Conservation (phyloP, 2,797 vertebrate genomes). For the Danio kyathit region DNA sequence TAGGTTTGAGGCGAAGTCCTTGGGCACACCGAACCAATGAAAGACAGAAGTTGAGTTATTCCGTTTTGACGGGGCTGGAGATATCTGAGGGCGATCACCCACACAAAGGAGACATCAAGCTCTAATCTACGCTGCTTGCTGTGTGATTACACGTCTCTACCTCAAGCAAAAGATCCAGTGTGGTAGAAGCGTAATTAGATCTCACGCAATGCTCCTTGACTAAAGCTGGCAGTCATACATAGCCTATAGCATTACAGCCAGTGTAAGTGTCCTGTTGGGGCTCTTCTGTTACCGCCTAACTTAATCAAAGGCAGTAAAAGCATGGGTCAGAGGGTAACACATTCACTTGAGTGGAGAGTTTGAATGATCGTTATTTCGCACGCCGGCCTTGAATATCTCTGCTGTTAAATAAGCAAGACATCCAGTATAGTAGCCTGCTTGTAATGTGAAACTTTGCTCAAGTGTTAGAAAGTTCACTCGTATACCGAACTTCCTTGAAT, state of each 20-base stretch:
- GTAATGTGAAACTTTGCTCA: conserved; percentile 46
- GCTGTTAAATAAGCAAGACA: conserved; percentile 38
- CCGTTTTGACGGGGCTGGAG: conserved; percentile 48
- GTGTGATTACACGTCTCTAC: conserved; percentile 56
- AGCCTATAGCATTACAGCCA: conserved; percentile 39
- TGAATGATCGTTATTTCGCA: conserved; percentile 48
- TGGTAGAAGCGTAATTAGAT: conserved; percentile 55
- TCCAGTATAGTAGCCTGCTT: conserved; percentile 36
- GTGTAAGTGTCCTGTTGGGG: conserved; percentile 44
- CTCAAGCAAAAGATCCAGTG: conserved; percentile 46
- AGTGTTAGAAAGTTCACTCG: conserved; percentile 56
- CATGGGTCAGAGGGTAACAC: conserved; percentile 47
- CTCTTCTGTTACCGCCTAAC: conserved; percentile 52
- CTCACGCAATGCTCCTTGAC: conserved; percentile 31
- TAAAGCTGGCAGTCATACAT: conserved; percentile 47
- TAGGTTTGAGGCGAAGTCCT: background rate
- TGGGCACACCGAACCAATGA: conserved; percentile 10
- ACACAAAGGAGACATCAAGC: conserved; percentile 53
- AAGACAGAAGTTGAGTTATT: conserved; percentile 28
- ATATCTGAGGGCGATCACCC: conserved; percentile 62
- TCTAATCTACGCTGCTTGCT: conserved; percentile 54
- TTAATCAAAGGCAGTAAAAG: conserved; percentile 52
- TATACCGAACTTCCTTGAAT: conserved; percentile 33
- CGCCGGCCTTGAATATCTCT: conserved; percentile 33
- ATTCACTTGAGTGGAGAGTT: conserved; percentile 36